These are phyloP conservation scores for Gibbula magus DNA, from an alignment of 2,888 invertebrate genomes.

Conservation along the genomic window DNA sequence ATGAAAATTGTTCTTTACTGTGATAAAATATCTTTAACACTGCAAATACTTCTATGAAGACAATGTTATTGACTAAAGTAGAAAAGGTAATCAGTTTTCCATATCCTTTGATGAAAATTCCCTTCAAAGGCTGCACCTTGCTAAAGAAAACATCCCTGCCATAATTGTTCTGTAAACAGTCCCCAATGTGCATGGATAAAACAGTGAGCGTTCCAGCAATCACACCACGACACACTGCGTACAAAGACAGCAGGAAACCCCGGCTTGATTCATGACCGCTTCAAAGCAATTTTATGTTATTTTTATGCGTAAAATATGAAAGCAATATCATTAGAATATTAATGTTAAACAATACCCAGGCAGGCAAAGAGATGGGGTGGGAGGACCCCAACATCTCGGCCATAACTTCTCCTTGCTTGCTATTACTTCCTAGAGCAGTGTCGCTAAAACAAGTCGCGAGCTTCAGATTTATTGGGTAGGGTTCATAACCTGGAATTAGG, in stretches of 20 bases:
- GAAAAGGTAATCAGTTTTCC: too few relatives aligned
- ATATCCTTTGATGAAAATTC: too few relatives aligned
- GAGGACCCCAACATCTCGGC: neutral
- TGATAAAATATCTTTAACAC: too few relatives aligned
- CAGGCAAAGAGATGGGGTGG: neutral
- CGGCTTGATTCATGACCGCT: neutral
- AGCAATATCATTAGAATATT: slow-evolving; percentile 13
- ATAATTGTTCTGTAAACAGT: too few relatives aligned
- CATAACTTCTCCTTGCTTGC: neutral
- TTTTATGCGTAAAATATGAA: slow-evolving; percentile 8
- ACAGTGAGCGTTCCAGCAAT: too few relatives aligned
- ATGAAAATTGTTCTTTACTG: too few relatives aligned
- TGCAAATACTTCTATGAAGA: too few relatives aligned
- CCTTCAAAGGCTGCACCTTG: too few relatives aligned
- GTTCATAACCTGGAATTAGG: slow-evolving; percentile 16
- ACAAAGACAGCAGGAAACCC: neutral
- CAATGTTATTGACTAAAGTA: too few relatives aligned
- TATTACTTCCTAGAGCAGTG: neutral
- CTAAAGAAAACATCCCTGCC: too few relatives aligned
- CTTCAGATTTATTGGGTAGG: neutral
- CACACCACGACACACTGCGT: too few relatives aligned
- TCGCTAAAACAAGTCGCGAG: neutral
- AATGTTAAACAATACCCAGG: neutral
- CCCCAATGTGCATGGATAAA: too few relatives aligned
- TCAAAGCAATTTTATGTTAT: slow-evolving; percentile 8